A percentile compares a stretch with the other conserved stretches of the same genome.
Evolutionary conservation across 1,140 invertebrate species (phyloP).

Genomic region (Drosophila aff.): DNA sequence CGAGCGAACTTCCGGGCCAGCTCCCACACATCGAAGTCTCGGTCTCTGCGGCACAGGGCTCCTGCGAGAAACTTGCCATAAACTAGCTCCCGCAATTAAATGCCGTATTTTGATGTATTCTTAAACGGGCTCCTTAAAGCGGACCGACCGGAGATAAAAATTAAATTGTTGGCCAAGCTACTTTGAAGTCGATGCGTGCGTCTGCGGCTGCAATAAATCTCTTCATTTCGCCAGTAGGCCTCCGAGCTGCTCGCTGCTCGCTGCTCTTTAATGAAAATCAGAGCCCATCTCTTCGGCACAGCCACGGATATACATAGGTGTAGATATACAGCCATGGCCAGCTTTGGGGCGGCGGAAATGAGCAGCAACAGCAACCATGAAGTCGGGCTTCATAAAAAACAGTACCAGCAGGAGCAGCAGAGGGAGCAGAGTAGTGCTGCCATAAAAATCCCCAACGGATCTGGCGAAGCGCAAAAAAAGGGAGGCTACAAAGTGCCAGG

Average conservation of each 20-base stretch:
- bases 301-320: background rate
- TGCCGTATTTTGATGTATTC: constrained; percentile 49
- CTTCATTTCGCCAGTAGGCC: constrained; percentile 32
- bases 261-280: constrained; percentile 72
- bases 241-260: constrained; percentile 12
- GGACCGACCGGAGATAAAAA: constrained; percentile 11
- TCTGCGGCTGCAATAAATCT: constrained; percentile 48
- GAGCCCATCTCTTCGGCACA: constrained; percentile 25
- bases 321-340: constrained; percentile 1
- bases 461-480: constrained; percentile 1
- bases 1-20: background rate
- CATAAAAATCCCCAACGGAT: constrained; percentile 58
- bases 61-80: constrained; percentile 20
- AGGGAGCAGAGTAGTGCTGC: constrained; percentile 19
- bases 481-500: constrained; percentile 63
- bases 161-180: constrained; percentile 60
- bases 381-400: constrained; percentile 69
- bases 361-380: constrained; percentile 56
- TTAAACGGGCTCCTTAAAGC: constrained; percentile 29
- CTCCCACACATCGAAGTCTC: constrained; percentile 33
- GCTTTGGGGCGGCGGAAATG: constrained; percentile 53
- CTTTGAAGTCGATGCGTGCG: constrained; percentile 63
- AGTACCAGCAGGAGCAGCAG: constrained; percentile 10
- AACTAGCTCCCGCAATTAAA: constrained; percentile 48
- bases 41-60: constrained; percentile 50